Evolutionary conservation across 35 echinoderm and acorn worm genomes (phyloP), one percentile per base, ranked within the genome.

Genomic region (Ophiothrix spiculata): DNA sequence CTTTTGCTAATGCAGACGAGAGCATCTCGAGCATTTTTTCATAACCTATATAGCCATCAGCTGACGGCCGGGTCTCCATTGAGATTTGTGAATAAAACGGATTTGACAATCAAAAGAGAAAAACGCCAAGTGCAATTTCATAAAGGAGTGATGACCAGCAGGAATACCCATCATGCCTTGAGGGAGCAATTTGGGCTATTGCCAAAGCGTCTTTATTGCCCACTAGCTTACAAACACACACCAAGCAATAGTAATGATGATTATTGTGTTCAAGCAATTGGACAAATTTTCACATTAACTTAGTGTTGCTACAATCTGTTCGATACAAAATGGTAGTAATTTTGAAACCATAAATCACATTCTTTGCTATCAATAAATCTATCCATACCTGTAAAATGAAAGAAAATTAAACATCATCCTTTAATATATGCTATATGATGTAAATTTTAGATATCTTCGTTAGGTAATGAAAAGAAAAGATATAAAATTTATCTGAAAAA

Each of bases 101-200:
- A 69, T 69, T 69, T 69, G 60, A 69, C 60, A 69, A 69, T 69
- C 60, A 69, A 69, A 69, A 69, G 60, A 69, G n/a, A 69, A 25
- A 69, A 69, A 69, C 60, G 60, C 60, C 60, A 69, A 69, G 16
- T 69, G 60, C 60, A 69, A 69, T 69, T 69, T 69, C 60, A 69
- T 69, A 69, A 69, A 69, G 25, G 25, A 49, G 42, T 2, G 25
- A 69, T 12, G 10, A n/a, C 60, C 60, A 25, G 60, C 23, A 25
- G 60, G 60, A 25, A 25, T 25, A 69, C 60, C 29, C 60, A 69
- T 69, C 60, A 69, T 69, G 3, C 29, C 19, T 19, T 10, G 6
- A 10, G 19, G 42, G 6, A 19, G 42, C 19, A 49, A 10, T 10
- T 49, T 10, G 42, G 6, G 19, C 6, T 19, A 49, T 10, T 10